Conservation (phyloP, 2,888 invertebrate genomes). For the Scaptomyza tumidula region DNA sequence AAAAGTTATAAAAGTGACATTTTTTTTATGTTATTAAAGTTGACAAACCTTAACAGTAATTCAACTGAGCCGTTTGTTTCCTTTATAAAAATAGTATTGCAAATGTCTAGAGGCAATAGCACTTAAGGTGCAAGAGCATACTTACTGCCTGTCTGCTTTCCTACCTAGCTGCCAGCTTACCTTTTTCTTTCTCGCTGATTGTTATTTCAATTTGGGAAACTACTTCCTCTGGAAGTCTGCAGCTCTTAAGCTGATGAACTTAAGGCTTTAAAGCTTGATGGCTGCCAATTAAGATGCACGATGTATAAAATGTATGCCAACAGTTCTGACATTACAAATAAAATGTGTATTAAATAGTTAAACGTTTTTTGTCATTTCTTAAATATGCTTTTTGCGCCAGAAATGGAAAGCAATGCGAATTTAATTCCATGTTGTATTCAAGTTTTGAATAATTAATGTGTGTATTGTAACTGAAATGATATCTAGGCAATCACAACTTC, state of each 20-base stretch:
- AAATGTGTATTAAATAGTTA: slow-evolving; percentile 31
- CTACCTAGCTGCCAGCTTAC: not conserved
- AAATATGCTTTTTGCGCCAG: not conserved
- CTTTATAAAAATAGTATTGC: slow-evolving; percentile 14
- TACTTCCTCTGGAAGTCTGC: slow-evolving; percentile 22
- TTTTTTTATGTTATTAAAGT: not conserved
- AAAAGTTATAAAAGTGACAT: not conserved
- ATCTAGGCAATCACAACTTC: slow-evolving; percentile 49
- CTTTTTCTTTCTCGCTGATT: slow-evolving; percentile 22
- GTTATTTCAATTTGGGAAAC: slow-evolving; percentile 56
- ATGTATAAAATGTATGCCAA: slow-evolving; percentile 9
- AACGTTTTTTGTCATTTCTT: slow-evolving; percentile 1
- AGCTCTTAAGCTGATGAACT: slow-evolving; percentile 37
- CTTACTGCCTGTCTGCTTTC: not conserved
- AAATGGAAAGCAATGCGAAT: slow-evolving; percentile 17
- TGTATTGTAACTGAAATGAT: slow-evolving; percentile 44
- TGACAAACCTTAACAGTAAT: slow-evolving; percentile 1
- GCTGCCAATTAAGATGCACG: slow-evolving; percentile 15
- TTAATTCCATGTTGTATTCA: slow-evolving; percentile 27
- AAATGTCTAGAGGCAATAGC: slow-evolving; percentile 46
- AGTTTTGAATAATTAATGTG: slow-evolving; percentile 42
- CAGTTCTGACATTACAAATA: slow-evolving; percentile 35
- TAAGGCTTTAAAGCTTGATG: slow-evolving; percentile 24
- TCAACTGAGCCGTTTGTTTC: not conserved
- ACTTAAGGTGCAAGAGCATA: slow-evolving; percentile 54